Evolutionary conservation across 2,797 vertebrate species (phyloP).

Genomic region (Myripristis murdjan): DNA sequence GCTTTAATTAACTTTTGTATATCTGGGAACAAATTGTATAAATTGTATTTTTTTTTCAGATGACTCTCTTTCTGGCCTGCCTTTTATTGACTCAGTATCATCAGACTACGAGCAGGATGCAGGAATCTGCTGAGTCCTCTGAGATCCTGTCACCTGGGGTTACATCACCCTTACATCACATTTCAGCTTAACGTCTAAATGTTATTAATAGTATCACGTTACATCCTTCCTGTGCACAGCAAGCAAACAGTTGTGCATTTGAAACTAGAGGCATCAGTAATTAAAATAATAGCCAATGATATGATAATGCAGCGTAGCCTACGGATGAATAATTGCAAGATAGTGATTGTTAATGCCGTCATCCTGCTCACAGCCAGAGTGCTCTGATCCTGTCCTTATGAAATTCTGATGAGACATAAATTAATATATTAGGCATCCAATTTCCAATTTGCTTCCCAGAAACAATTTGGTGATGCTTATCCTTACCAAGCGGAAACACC

Average conservation of each 20-base stretch:
- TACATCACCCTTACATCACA: not conserved
- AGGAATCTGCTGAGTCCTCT: too few relatives aligned
- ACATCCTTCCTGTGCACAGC: conserved; percentile 1
- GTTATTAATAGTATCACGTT: conserved; percentile 40
- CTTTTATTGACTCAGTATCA: too few relatives aligned
- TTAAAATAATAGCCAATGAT: conserved; percentile 32
- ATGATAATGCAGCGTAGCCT: conserved; percentile 16
- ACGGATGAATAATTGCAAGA: conserved; percentile 36
- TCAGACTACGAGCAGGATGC: too few relatives aligned
- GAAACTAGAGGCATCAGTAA: conserved; percentile 35
- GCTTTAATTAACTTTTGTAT: too few relatives aligned
- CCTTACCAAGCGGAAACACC: conserved; percentile 18
- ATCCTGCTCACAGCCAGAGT: conserved; percentile 1
- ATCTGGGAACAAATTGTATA: too few relatives aligned
- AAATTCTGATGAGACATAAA: conserved; percentile 29
- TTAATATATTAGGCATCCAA: conserved; percentile 14
- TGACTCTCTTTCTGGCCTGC: too few relatives aligned
- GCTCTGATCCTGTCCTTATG: conserved; percentile 21
- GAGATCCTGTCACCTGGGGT: too few relatives aligned
- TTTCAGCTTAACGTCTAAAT: conserved; percentile 24
- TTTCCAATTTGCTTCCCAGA: conserved; percentile 20
- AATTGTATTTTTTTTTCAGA: too few relatives aligned
- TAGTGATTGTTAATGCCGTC: conserved; percentile 2
- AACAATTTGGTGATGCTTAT: conserved; percentile 29
- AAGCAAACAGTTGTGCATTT: conserved; percentile 46